Conservation (phyloP, 1,140 invertebrate genomes). For the Lepidurus arcticus region DNA sequence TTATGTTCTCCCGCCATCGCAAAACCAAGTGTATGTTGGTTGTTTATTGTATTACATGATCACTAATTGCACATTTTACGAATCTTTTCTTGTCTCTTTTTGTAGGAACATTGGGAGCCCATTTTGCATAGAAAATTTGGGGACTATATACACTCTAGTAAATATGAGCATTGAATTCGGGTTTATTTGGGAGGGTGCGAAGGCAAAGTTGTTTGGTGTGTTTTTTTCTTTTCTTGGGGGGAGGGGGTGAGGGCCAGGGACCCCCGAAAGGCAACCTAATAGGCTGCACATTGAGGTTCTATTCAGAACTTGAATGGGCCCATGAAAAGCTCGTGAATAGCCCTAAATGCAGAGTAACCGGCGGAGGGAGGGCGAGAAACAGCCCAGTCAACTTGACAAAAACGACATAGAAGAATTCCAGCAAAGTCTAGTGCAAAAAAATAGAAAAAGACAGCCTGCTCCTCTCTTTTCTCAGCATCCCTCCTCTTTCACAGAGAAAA, state of each 20-base stretch:
- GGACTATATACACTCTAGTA: background rate
- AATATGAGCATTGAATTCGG: background rate
- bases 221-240: background rate
- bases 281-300: conserved; percentile 17
- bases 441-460: background rate
- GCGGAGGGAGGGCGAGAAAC: background rate
- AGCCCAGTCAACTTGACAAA: conserved; percentile 7
- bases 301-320: conserved; percentile 11
- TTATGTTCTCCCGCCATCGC: background rate
- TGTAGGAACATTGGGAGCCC: background rate
- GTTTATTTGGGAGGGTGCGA: background rate
- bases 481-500: background rate
- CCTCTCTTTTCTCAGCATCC: conserved; percentile 13
- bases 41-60: background rate
- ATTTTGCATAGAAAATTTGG: conserved; percentile 1
- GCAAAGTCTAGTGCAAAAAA: background rate
- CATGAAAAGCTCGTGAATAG: conserved; percentile 21
- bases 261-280: conserved; percentile 15
- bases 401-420: conserved; percentile 1
- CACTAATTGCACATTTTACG: background rate
- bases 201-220: conserved; percentile 11
- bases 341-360: conserved; percentile 12
- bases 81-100: background rate
- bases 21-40: background rate
- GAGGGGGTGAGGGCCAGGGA: background rate